Base-by-base conservation (phyloP, 2,113 vertebrate species). In the Orycteropus afer region DNA sequence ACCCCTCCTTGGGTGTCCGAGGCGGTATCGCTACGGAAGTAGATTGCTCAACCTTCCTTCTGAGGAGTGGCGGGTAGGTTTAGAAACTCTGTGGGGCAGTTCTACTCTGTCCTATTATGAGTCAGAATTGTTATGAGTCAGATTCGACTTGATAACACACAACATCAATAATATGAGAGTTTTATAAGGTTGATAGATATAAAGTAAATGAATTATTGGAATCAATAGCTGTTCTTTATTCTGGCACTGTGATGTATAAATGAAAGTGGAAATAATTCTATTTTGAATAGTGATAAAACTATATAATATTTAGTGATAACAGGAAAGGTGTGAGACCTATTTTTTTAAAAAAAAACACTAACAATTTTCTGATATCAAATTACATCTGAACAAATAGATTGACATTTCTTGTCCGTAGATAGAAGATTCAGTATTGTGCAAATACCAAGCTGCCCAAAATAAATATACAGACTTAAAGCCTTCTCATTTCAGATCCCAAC, bases 381-480 rank as follows among this genome's bases (percentile, higher is more conserved):
- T 7, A 85, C 40, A 37, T 76, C 13, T 40, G 37, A 79, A 69
- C 27, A 89, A 80, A 55, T 37, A 32, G 65, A 53, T 71, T 65
- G 71, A 29, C 53, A 55, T 81, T 89, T 93, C 29, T 81, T 67
- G 22, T 76, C 57, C 47, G 88, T 71, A 79, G 71, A 69, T 93
- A 51, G n/a, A 93, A 86, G 23, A 17, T 91, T 78, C n/a, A 55
- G 2, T 83, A 47, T 47, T 47, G 14, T 78, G 15, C 87, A 79
- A 84, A 89, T 89, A 61, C 40, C 71, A 91, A 65, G 47, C 51
- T 47, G 78, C 9, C 20, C 51, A 88, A 61, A 89, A 83, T 87
- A 80, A 69, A 93, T 63, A 69, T 37, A 77, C 29, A 81, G n/a
- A 47, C 17, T 71, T 74, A 61, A 95, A 82, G 18, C 23, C 11